phyloP scores from a whole-genome alignment of 2,113 vertebrate species.

The Otis tarda region DNA sequence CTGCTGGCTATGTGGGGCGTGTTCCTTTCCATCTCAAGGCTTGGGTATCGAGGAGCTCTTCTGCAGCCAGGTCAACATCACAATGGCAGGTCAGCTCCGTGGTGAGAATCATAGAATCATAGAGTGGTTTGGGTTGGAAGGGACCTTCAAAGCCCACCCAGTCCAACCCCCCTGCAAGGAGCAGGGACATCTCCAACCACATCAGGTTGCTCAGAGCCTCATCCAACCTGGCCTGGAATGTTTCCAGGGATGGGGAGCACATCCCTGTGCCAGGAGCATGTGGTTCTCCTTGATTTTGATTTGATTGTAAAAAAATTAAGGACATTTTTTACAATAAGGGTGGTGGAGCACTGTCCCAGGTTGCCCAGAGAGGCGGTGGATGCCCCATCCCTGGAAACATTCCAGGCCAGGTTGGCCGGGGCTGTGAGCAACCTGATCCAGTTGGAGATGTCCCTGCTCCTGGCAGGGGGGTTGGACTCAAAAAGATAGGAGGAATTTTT shows the following conservation, averaged over 20 bases:
- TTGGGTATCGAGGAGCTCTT: background rate
- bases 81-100: accelerated
- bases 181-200: too few relatives aligned
- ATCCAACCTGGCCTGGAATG: too few relatives aligned
- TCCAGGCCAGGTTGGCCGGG: background rate
- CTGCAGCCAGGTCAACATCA: background rate
- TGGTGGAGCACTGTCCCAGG: accelerated
- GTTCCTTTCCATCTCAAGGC: background rate
- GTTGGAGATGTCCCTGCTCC: background rate
- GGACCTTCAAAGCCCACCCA: too few relatives aligned
- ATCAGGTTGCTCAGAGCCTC: too few relatives aligned
- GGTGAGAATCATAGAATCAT: background rate
- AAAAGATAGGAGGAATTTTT: background rate
- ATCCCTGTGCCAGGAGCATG: background rate
- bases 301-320: too few relatives aligned
- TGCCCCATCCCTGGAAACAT: background rate
- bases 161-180: too few relatives aligned
- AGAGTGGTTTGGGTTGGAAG: too few relatives aligned
- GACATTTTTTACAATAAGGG: too few relatives aligned
- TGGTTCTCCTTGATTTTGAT: background rate
- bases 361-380: background rate
- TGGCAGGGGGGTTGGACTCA: background rate
- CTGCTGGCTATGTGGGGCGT: background rate
- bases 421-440: background rate
- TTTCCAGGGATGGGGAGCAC: too few relatives aligned